Evolutionary conservation across 2,797 vertebrate species (phyloP).

Genomic region (Falco cherrug): DNA sequence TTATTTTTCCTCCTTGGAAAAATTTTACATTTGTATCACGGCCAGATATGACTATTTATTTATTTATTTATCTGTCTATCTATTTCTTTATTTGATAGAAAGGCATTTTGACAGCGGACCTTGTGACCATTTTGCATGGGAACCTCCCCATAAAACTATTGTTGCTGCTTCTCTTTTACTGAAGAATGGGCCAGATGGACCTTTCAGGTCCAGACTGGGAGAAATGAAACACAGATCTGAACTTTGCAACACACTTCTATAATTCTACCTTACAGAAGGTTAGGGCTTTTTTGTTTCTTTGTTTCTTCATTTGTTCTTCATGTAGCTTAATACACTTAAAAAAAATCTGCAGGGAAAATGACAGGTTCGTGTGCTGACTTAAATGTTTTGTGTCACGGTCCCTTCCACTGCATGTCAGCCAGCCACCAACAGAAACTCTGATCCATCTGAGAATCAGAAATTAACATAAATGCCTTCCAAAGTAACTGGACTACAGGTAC

Average conservation of each 20-base stretch:
- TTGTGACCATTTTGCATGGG: neutral
- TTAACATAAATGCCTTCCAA: neutral
- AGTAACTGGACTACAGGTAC: neutral
- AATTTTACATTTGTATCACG: accelerated
- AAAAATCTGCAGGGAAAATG: neutral
- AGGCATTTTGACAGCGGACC: neutral
- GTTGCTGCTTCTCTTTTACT: neutral
- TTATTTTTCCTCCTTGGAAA: neutral
- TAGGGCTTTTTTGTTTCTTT: neutral
- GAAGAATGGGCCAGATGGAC: neutral
- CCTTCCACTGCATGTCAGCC: neutral
- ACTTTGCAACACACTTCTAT: neutral
- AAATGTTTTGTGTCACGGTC: neutral
- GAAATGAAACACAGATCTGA: neutral
- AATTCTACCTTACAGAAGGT: neutral
- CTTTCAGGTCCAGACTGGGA: neutral
- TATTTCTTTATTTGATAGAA: neutral
- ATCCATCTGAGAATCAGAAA: neutral
- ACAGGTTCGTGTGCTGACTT: neutral
- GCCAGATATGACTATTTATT: neutral
- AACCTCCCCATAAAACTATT: neutral
- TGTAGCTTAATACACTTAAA: neutral
- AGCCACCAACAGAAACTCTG: neutral
- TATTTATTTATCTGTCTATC: no score
- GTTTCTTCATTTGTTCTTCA: neutral